These are phyloP conservation scores for Heterochromis multidens DNA, from an alignment of 2,113 vertebrate species.

Conservation along the genomic window DNA sequence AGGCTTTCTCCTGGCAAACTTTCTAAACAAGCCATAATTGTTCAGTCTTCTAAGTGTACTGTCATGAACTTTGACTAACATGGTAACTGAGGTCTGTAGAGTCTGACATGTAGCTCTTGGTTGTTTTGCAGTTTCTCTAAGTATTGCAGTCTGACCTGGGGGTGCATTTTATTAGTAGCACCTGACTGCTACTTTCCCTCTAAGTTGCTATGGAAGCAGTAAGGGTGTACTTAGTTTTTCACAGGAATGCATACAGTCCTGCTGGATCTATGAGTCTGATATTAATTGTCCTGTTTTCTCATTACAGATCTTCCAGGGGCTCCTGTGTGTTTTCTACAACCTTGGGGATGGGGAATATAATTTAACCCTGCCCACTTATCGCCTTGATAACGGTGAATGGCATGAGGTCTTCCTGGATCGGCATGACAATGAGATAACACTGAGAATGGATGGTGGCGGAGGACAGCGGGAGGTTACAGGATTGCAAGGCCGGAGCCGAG, in stretches of 20 bases:
- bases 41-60: too few species aligned
- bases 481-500: constrained; percentile 75
- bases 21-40: too few species aligned
- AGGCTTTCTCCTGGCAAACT: too few species aligned
- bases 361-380: constrained; percentile 81
- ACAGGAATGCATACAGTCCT: background rate
- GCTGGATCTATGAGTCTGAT: background rate
- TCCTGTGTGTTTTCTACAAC: constrained; percentile 83
- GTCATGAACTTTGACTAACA: too few species aligned
- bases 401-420: constrained; percentile 83
- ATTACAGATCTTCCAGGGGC: constrained; percentile 79
- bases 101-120: too few species aligned
- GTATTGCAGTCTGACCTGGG: too few species aligned
- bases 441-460: constrained; percentile 83
- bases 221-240: fast-evolving
- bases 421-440: constrained; percentile 83
- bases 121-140: too few species aligned
- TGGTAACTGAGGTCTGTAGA: too few species aligned
- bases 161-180: too few species aligned
- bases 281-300: background rate
- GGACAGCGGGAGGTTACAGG: constrained; percentile 80
- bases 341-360: constrained; percentile 85
- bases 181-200: background rate
- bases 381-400: constrained; percentile 87
- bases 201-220: background rate